Percentiles rank a stretch among this genome's conserved stretches.
phyloP scores from a whole-genome alignment of 2,888 invertebrate species.

The Napeogenes sylphis region DNA sequence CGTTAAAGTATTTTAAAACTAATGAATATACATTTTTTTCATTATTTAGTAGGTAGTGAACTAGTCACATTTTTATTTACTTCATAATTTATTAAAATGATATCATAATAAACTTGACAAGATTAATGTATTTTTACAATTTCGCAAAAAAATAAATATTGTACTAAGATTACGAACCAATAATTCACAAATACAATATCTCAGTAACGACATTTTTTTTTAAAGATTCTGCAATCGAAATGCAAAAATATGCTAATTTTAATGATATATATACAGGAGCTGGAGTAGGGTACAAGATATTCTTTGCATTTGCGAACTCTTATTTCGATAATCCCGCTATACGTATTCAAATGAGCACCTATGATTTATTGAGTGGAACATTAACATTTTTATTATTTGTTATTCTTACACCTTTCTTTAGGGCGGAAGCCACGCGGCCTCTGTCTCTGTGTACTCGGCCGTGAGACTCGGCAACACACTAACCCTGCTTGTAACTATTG shows the following conservation, averaged over 20 bases:
- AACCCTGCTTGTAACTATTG: constrained; percentile 47
- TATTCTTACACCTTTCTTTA: constrained; percentile 74
- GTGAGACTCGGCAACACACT: constrained; percentile 66
- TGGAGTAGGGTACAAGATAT: constrained; percentile 38
- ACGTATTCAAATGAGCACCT: constrained; percentile 76
- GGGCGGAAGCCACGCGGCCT: constrained; percentile 76
- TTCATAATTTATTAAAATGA: background rate
- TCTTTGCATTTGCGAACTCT: constrained; percentile 59
- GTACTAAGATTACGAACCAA: constrained; percentile 2
- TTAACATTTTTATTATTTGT: constrained; percentile 80
- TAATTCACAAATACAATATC: constrained; percentile 1
- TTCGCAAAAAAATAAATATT: constrained; percentile 1
- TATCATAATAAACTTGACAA: background rate
- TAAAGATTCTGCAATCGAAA: constrained; percentile 33
- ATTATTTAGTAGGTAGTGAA: too few species aligned
- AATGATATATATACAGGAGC: constrained; percentile 48
- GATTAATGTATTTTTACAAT: constrained; percentile 4
- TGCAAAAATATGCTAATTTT: constrained; percentile 56
- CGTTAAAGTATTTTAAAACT: background rate
- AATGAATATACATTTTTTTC: background rate
- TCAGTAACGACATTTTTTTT: constrained; percentile 2
- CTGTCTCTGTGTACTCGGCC: constrained; percentile 73
- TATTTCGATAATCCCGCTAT: constrained; percentile 71
- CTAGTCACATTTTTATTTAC: too few species aligned
- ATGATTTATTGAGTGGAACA: constrained; percentile 80